These are phyloP conservation scores for Gnathonemus echidnorhynchus DNA, from an alignment of 2,113 vertebrate genomes.

Conservation along the genomic window DNA sequence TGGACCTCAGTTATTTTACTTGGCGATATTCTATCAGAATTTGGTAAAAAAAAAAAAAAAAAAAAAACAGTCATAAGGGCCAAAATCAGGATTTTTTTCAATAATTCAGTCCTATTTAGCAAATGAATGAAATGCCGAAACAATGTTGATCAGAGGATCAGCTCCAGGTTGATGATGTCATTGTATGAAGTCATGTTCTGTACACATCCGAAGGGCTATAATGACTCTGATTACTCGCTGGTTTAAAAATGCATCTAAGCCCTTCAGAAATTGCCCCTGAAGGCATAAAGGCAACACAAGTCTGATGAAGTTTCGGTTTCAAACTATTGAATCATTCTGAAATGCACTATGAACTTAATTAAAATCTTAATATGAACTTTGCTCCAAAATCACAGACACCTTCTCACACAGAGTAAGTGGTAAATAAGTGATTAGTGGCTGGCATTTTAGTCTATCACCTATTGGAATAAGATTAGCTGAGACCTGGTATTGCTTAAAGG, in stretches of 20 bases:
- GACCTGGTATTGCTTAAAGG: neutral
- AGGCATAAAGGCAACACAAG: neutral
- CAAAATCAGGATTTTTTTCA: neutral
- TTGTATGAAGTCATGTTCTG: neutral
- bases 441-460: neutral
- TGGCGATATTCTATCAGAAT: neutral
- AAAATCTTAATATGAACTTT: neutral
- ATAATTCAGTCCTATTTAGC: neutral
- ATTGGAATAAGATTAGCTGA: neutral
- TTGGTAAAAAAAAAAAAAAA: neutral
- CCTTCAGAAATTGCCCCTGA: neutral
- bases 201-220: neutral
- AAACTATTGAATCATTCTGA: neutral
- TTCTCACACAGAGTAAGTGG: neutral
- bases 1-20: neutral
- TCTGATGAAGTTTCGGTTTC: neutral
- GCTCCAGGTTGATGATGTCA: neutral
- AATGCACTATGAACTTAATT: neutral
- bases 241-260: neutral
- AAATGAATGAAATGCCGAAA: neutral
- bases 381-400: neutral
- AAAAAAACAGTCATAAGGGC: neutral
- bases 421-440: neutral
- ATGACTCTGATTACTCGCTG: neutral
- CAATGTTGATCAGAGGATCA: neutral